These are phyloP conservation scores for Drosophila nigricruria DNA, from an alignment of 2,888 invertebrate species.

Conservation along the genomic window DNA sequence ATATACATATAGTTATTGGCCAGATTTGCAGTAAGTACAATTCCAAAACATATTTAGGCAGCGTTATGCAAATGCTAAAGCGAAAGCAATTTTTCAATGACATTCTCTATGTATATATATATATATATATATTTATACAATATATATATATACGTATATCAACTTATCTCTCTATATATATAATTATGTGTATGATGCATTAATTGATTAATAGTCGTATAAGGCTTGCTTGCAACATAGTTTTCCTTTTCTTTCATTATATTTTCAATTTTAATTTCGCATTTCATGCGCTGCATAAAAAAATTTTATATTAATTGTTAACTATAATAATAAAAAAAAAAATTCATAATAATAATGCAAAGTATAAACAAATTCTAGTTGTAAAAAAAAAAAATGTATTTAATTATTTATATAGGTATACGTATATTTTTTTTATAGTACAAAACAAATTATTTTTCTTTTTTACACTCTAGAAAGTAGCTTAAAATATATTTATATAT, in stretches of 20 bases:
- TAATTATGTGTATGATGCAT: conserved; percentile 31
- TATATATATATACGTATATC: conserved; percentile 21
- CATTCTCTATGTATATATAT: conserved; percentile 43
- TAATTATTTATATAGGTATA: conserved; percentile 20
- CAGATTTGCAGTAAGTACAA: conserved; percentile 56
- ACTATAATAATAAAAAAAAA: conserved; percentile 37
- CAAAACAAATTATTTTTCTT: conserved; percentile 36
- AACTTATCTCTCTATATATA: conserved; percentile 25
- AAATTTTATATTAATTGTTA: conserved; percentile 8
- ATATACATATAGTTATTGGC: conserved; percentile 29
- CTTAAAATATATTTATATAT: conserved; percentile 48
- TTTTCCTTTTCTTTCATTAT: conserved; percentile 27
- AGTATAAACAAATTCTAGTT: conserved; percentile 33
- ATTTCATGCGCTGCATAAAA: conserved; percentile 66
- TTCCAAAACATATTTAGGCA: conserved; percentile 51
- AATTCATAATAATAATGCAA: conserved; percentile 33
- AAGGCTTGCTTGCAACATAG: conserved; percentile 68
- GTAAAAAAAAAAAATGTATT: conserved; percentile 22
- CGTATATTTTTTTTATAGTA: conserved; percentile 47
- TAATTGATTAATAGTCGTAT: conserved; percentile 66
- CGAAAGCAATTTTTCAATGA: conserved; percentile 59
- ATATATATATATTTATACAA: conserved; percentile 7
- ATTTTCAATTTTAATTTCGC: conserved; percentile 43
- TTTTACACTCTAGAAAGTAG: conserved; percentile 55
- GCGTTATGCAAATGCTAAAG: conserved; percentile 37